Percentiles rank a stretch among this genome's conserved stretches.
These are phyloP conservation scores for Aviceda subcristata DNA, from an alignment of 2,113 vertebrate genomes.

Conservation along the genomic window DNA sequence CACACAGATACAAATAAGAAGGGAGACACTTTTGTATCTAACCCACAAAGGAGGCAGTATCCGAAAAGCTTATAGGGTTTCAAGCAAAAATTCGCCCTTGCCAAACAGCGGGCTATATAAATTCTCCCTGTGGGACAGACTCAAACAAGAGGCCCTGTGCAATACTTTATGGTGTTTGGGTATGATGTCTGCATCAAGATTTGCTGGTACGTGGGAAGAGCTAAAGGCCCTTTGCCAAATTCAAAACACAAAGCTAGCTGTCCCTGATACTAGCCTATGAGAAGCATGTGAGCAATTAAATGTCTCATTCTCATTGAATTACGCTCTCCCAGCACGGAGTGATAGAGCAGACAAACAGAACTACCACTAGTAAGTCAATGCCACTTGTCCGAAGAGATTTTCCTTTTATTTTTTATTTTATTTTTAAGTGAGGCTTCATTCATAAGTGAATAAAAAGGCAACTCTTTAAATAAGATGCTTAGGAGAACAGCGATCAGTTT, in stretches of 20 bases:
- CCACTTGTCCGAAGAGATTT: not conserved
- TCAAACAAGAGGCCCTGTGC: not conserved
- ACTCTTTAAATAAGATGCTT: slow-evolving; percentile 32
- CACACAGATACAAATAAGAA: not conserved
- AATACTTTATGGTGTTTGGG: not conserved
- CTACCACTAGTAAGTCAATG: not conserved
- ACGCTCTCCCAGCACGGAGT: not conserved
- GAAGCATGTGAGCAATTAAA: not conserved
- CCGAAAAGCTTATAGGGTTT: slow-evolving; percentile 9
- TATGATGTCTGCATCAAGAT: not conserved
- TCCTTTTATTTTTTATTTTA: not conserved
- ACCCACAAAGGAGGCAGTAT: not conserved
- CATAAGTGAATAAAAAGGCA: not conserved
- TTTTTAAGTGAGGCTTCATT: slow-evolving; percentile 7
- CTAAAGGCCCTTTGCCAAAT: not conserved
- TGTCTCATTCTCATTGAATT: not conserved
- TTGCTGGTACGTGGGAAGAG: not conserved
- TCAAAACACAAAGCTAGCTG: not conserved
- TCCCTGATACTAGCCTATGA: not conserved
- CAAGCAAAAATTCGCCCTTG: not conserved
- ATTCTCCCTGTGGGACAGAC: not conserved
- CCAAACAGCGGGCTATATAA: not conserved
- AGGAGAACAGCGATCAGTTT: not conserved
- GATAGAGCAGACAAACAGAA: not conserved
- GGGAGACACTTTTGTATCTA: slow-evolving; percentile 6